Conservation (phyloP, 2,113 vertebrate species). For the Oreochromis aureus region DNA sequence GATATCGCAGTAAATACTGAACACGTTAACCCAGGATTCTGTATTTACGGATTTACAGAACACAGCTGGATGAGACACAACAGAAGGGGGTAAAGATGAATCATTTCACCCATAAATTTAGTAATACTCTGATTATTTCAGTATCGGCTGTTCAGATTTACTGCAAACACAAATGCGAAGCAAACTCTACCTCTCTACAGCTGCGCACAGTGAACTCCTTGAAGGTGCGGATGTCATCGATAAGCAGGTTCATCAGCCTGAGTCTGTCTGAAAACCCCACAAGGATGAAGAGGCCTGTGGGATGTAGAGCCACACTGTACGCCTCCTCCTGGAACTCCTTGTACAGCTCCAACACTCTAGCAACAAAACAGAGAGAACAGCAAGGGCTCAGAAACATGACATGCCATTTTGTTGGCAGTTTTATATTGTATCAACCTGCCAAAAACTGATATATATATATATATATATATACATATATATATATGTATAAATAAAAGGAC, state of each 20-base stretch:
- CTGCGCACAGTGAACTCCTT: conserved; percentile 85
- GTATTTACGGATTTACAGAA: rapidly evolving
- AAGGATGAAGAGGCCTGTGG: conserved; percentile 84
- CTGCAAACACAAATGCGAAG: not conserved
- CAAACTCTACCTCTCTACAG: conserved; percentile 80
- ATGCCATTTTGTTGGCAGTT: not conserved
- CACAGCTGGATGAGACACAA: not conserved
- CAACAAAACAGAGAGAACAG: not conserved
- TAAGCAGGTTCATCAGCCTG: conserved; percentile 84
- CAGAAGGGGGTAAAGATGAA: rapidly evolving
- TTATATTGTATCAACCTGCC: rapidly evolving
- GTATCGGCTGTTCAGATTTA: not conserved
- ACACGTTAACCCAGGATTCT: not conserved
- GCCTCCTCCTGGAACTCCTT: conserved; percentile 89
- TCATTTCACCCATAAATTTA: not conserved
- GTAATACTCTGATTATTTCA: not conserved
- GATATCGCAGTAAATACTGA: not conserved
- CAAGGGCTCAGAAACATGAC: not conserved
- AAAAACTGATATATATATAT: not conserved
- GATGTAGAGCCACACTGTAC: conserved; percentile 84
- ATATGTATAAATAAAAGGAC: not conserved
- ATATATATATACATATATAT: rapidly evolving
- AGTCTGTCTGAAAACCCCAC: conserved; percentile 93
- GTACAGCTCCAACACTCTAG: conserved; percentile 82
- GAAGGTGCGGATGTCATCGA: conserved; percentile 83